Evolutionary conservation across 1,140 invertebrate genomes (phyloP).

Genomic region (Zaprionus capensis): DNA sequence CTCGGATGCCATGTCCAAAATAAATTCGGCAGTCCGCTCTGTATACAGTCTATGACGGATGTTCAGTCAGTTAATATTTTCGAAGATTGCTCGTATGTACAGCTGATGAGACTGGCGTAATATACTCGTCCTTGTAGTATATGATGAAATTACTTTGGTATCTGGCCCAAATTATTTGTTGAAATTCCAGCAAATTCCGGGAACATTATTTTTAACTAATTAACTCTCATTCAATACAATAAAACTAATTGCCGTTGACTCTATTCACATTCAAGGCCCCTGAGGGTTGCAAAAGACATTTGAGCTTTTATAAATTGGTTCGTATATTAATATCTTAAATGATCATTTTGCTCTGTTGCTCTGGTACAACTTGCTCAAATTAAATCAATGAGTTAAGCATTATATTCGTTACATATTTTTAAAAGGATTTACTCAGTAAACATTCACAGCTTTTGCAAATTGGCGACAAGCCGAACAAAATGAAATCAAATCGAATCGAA

Average conservation of each 20-base stretch:
- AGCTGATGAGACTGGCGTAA: conserved; percentile 23
- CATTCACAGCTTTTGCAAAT: conserved; percentile 78
- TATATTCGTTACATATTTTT: conserved; percentile 55
- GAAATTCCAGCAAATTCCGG: conserved; percentile 38
- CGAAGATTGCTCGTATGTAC: conserved; percentile 29
- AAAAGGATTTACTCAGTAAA: conserved; percentile 80
- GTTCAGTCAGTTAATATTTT: conserved; percentile 8
- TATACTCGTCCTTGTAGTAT: conserved; percentile 31
- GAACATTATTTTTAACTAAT: conserved; percentile 16
- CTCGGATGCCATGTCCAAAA: conserved; percentile 92
- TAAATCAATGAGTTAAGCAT: conserved; percentile 41
- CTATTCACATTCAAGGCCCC: too few species aligned
- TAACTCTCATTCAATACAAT: not conserved
- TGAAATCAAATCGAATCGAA: conserved; percentile 52
- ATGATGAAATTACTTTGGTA: conserved; percentile 22
- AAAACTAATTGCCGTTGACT: conserved; percentile 14
- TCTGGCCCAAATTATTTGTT: conserved; percentile 42
- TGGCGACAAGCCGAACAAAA: conserved; percentile 62
- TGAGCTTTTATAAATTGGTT: conserved; percentile 34
- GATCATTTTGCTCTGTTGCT: conserved; percentile 39
- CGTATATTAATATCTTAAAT: conserved; percentile 56
- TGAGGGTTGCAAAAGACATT: not conserved
- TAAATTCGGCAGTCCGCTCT: conserved; percentile 62
- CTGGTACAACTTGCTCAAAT: conserved; percentile 19
- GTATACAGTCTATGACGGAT: conserved; percentile 62